Percentiles rank a stretch among this genome's conserved stretches.
Conservation (phyloP, 1,140 invertebrate species). For the Riptortus pedestris region DNA sequence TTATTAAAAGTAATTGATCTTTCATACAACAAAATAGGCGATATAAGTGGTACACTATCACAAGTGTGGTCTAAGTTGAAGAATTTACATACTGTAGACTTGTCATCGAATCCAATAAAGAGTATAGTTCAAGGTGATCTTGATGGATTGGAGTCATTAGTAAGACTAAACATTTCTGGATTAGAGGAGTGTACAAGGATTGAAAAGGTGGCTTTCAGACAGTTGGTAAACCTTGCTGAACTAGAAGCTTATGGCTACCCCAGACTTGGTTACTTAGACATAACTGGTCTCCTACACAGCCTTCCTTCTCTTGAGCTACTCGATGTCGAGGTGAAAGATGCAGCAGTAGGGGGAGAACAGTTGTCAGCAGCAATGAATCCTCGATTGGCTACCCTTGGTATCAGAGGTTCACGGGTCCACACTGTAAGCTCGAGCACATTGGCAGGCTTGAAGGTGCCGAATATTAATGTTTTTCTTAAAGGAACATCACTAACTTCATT, state of each 20-base stretch:
- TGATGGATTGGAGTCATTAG: constrained; percentile 52
- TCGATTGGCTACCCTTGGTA: constrained; percentile 57
- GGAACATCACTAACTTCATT: constrained; percentile 68
- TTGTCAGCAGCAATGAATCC: constrained; percentile 66
- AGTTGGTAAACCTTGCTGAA: constrained; percentile 54
- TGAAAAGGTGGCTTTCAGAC: constrained; percentile 70
- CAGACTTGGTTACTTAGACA: constrained; percentile 67
- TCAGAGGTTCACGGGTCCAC: constrained; percentile 61
- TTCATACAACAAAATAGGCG: constrained; percentile 58
- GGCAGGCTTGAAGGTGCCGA: constrained; percentile 60
- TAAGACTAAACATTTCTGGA: constrained; percentile 53
- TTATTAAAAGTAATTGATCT: constrained; percentile 66
- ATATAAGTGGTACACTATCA: constrained; percentile 41
- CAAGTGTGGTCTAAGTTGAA: constrained; percentile 55
- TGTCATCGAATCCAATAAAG: constrained; percentile 66
- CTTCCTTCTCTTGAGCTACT: constrained; percentile 56
- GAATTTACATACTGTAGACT: constrained; percentile 55
- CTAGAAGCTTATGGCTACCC: constrained; percentile 64
- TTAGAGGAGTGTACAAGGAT: constrained; percentile 59
- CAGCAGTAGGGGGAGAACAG: constrained; percentile 68
- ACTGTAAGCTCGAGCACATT: constrained; percentile 71
- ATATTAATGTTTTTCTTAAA: constrained; percentile 57
- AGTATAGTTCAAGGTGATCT: constrained; percentile 63
- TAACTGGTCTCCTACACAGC: constrained; percentile 63
- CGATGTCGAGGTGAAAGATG: constrained; percentile 78